phyloP scores from a whole-genome alignment of 2,113 vertebrate species.

The Vidua chalybeata region DNA sequence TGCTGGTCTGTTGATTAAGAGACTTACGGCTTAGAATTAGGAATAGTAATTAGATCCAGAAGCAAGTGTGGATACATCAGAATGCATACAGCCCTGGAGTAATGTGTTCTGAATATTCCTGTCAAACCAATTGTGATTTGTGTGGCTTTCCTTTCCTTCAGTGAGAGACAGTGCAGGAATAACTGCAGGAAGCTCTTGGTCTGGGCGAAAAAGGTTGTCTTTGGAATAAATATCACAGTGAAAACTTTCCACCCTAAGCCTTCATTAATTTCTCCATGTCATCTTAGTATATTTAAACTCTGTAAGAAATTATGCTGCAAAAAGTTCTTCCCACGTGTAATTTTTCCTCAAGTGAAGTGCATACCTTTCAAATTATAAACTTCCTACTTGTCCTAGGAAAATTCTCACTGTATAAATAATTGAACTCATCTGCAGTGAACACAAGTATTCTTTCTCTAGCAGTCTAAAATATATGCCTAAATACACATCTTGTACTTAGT shows the following conservation, averaged over 20 bases:
- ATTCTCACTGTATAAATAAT: slow-evolving; percentile 60
- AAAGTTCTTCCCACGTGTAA: slow-evolving; percentile 16
- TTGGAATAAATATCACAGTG: slow-evolving; percentile 24
- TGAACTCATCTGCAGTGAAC: slow-evolving; percentile 61
- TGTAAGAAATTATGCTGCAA: slow-evolving; percentile 7
- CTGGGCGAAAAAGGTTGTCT: background rate
- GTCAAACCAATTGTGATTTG: background rate
- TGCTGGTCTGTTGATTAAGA: background rate
- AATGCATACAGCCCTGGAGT: background rate
- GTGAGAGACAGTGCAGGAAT: background rate
- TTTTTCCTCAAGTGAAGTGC: slow-evolving; percentile 42
- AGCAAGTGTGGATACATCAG: background rate
- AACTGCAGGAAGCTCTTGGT: background rate
- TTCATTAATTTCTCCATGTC: slow-evolving; percentile 27
- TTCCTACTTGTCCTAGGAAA: slow-evolving; percentile 60
- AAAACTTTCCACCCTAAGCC: slow-evolving; percentile 41
- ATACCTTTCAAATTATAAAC: slow-evolving; percentile 63
- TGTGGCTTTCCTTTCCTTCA: background rate
- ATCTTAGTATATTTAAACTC: slow-evolving; percentile 26
- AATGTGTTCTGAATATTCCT: background rate
- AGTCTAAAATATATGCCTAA: slow-evolving; percentile 51
- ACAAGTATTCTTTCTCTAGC: slow-evolving; percentile 55
- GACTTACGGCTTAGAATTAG: background rate
- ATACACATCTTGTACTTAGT: slow-evolving; percentile 46
- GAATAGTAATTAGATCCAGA: slow-evolving; percentile 4